phyloP scores from a whole-genome alignment of 2,113 vertebrate species.

The Melanerpes formicivorus region DNA sequence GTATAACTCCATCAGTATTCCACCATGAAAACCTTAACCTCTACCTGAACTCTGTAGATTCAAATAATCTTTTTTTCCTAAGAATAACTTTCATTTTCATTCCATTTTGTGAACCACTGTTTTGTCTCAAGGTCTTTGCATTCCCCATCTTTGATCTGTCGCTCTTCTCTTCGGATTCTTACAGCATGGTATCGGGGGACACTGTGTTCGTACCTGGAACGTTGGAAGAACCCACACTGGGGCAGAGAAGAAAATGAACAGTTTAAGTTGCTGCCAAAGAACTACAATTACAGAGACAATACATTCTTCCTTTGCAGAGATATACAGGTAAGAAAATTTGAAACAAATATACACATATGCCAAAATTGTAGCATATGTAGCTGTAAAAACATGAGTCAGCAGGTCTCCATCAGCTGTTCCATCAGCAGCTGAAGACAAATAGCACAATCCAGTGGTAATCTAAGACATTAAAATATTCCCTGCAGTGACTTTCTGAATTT shows the following conservation, averaged over 20 bases:
- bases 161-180: constrained; percentile 90
- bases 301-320: not conserved
- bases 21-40: constrained; percentile 18
- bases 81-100: constrained; percentile 91
- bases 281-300: not conserved
- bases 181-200: constrained; percentile 94
- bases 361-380: not conserved
- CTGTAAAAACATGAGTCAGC: not conserved
- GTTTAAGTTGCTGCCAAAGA: not conserved
- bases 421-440: constrained; percentile 1
- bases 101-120: constrained; percentile 95
- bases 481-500: not conserved
- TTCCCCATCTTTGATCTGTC: constrained; percentile 82
- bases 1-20: constrained; percentile 31
- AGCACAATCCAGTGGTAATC: not conserved
- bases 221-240: constrained; percentile 97
- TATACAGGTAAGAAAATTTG: not conserved
- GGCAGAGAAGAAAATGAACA: not conserved
- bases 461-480: not conserved
- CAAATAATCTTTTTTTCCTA: constrained; percentile 53
- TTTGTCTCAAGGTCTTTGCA: constrained; percentile 84
- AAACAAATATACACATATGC: not conserved
- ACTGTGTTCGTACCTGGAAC: constrained; percentile 90
- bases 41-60: not conserved
- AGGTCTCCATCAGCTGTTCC: not conserved